Evolutionary conservation across 2,797 vertebrate species (phyloP), one percentile per base, ranked within the genome.

Genomic region (Phaenicophaeus curvirostris): DNA sequence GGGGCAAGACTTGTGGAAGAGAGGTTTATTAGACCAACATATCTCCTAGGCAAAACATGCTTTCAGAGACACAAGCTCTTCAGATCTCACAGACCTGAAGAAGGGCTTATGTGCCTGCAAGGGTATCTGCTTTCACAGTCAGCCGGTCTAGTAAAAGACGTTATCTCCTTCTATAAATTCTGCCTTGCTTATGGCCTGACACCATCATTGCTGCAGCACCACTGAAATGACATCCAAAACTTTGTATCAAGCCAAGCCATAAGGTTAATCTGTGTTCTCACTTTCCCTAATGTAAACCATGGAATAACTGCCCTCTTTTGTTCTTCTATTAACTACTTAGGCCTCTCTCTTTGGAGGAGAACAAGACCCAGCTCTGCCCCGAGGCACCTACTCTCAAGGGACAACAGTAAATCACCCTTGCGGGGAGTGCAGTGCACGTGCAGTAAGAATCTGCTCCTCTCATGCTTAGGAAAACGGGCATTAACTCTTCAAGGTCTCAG

Each of bases 281-380:
- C 73, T 71, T 89, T 81, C 67, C 65, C 46, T 39, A 58, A 44
- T 89, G 80, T 79, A 82, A 76, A 81, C 61, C 1, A 5, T 31
- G 5, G 58, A 46, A 33, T 39, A 87, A 71, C 71, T 81, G 33
- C 74, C 66, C 69, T 62, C 73, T 92, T 88, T 85, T 88, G 79
- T 76, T 96, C 85, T 80, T 61, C 54, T 55, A 23, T 90, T 80
- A 92, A 84, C 89, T 92, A 91, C 82, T 93, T 92, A 93, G 90
- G 90, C 63, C 27, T 79, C 48, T 44, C 0, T 9, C 86, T 79
- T 87, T 15, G 63, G 55, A 81, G 63, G 55, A 81, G 90, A 90
- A 54, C 50, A 82, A 51, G 84, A 68, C 57, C 23, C 81, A 67
- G 68, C 65, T 85, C 71, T 90, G 75, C 86, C 75, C 65, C 5